Evolutionary conservation across 92 coral and sea anemone species (phyloP), one percentile per base, ranked within the genome.

Genomic region (Zoanthus sociatus): DNA sequence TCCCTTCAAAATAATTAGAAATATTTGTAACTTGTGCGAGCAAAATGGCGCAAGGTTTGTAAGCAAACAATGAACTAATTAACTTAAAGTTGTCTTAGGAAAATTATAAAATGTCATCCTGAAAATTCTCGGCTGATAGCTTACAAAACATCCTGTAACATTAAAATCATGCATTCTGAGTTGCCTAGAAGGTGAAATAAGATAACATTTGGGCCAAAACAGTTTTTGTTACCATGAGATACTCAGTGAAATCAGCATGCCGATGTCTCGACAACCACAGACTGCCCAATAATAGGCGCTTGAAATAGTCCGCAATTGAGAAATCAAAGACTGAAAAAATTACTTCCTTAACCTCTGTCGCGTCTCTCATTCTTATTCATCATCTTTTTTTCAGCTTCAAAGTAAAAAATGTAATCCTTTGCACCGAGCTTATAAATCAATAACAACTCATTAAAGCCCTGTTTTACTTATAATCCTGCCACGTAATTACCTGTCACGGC

Each of bases 21-120:
- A n/a, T n/a, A n/a, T n/a, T 78, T 78, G 83, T 78, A 78, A 78
- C 83, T 42, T 78, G 83, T 50, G 83, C 83, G 83, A 78, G 83
- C 83, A 32, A 78, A 78, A 78, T 78, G 51, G 7, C 51, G 51
- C 51, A 47, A 47, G 31, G 31, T 71, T n/a, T n/a, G n/a, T n/a
- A n/a, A n/a, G n/a, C n/a, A n/a, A n/a, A n/a, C n/a, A n/a, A n/a
- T n/a, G n/a, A n/a, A n/a, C n/a, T n/a, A n/a, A n/a, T n/a, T n/a
- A n/a, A n/a, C n/a, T n/a, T n/a, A n/a, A n/a, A n/a, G n/a, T n/a
- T n/a, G n/a, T n/a, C n/a, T n/a, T n/a, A n/a, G n/a, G n/a, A n/a
- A n/a, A n/a, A n/a, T n/a, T 71, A 44, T 71, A 71, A 71, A 71
- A 16, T 68, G 2, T 68, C 32, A 11, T 68, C 73, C 20, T 8